phyloP scores from a whole-genome alignment of 2,797 vertebrate genomes.

The Siniperca undulata region DNA sequence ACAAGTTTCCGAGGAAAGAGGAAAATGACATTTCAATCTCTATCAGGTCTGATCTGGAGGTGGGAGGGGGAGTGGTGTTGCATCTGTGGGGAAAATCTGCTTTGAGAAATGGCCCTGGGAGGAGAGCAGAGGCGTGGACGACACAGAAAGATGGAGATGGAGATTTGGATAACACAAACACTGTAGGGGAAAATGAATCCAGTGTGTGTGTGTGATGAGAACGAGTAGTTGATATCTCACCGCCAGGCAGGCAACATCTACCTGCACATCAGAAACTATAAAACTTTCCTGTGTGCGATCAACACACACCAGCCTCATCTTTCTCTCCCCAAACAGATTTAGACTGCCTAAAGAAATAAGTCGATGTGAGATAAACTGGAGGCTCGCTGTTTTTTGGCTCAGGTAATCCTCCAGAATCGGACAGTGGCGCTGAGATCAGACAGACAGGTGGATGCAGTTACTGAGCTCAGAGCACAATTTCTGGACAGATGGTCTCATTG shows the following conservation, averaged over 20 bases:
- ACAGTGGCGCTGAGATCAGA: not conserved
- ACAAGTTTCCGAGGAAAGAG: constrained; percentile 28
- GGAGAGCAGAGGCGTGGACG: constrained; percentile 41
- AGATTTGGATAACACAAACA: constrained; percentile 72
- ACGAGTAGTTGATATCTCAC: constrained; percentile 33
- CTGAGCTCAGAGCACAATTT: not conserved
- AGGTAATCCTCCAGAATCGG: not conserved
- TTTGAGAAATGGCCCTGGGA: constrained; percentile 50
- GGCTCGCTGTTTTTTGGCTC: not conserved
- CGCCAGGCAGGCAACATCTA: constrained; percentile 25
- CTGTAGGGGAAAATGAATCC: constrained; percentile 47
- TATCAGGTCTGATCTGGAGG: constrained; percentile 62
- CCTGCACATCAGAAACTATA: constrained; percentile 34
- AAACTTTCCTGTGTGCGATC: constrained; percentile 34
- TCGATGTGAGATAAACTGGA: constrained; percentile 6
- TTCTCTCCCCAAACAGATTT: not conserved
- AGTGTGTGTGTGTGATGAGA: constrained; percentile 18
- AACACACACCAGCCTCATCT: not conserved
- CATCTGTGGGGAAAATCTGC: constrained; percentile 49
- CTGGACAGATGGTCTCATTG: not conserved
- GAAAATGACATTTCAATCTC: constrained; percentile 73
- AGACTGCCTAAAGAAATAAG: not conserved
- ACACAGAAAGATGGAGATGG: constrained; percentile 72
- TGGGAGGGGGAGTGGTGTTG: constrained; percentile 27
- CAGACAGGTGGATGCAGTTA: not conserved